These are phyloP conservation scores for Anastrepha ludens DNA, from an alignment of 1,140 invertebrate species.

Conservation along the genomic window DNA sequence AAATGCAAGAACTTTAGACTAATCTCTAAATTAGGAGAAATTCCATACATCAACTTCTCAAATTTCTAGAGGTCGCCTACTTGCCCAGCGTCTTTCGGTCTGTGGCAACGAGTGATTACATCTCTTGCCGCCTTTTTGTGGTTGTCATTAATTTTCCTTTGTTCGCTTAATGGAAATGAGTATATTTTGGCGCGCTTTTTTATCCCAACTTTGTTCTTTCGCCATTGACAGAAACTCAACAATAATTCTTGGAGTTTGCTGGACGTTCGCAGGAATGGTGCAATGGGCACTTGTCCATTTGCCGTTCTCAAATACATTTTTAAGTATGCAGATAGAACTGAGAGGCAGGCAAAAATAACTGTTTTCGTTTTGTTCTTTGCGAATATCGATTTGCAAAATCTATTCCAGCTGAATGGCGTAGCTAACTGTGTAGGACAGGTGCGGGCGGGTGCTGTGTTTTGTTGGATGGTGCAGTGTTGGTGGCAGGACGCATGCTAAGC, in stretches of 20 bases:
- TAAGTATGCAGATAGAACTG: not conserved
- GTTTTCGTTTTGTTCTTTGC: not conserved
- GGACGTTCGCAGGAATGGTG: not conserved
- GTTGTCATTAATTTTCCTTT: conserved; percentile 21
- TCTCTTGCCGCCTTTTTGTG: conserved; percentile 30
- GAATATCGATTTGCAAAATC: conserved; percentile 2
- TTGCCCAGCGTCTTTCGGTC: not conserved
- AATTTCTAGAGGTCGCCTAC: not conserved
- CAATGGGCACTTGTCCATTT: conserved; percentile 18
- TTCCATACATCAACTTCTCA: not conserved
- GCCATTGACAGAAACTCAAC: no score
- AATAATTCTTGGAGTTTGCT: conserved; percentile 8
- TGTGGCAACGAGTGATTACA: conserved; percentile 17
- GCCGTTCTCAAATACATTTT: not conserved
- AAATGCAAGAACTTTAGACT: not conserved
- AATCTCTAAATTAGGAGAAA: not conserved
- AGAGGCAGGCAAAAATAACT: not conserved
- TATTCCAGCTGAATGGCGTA: not conserved
- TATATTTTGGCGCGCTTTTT: conserved; percentile 50
- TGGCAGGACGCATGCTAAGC: conserved; percentile 46
- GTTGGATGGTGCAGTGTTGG: conserved; percentile 30
- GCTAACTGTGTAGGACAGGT: conserved; percentile 13
- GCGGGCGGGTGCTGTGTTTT: not conserved
- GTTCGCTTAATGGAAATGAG: not conserved
- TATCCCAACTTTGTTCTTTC: conserved; percentile 1